phyloP scores from a whole-genome alignment of 1,140 invertebrate species.

The Pseudobourletiella spinata region DNA sequence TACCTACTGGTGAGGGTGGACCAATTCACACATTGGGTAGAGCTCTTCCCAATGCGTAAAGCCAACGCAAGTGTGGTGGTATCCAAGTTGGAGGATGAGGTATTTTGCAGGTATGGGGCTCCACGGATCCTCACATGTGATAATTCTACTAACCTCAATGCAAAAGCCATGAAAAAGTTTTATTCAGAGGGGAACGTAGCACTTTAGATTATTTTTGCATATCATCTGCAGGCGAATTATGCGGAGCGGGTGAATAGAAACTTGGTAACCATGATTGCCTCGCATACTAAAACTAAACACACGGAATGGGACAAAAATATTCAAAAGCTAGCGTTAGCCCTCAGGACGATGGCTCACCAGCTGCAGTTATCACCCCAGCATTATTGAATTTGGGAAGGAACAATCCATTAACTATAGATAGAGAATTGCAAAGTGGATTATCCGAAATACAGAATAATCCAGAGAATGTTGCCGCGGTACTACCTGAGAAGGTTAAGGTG shows the following conservation, averaged over 20 bases:
- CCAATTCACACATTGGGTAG: conserved; percentile 35
- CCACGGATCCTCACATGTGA: conserved; percentile 38
- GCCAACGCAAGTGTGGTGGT: conserved; percentile 4
- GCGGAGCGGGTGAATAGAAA: conserved; percentile 43
- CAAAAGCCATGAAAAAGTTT: conserved; percentile 7
- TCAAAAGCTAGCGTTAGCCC: conserved; percentile 41
- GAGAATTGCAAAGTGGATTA: too few species aligned
- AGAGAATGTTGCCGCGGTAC: too few species aligned
- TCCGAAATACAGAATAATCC: too few species aligned
- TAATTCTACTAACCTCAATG: conserved; percentile 28
- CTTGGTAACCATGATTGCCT: conserved; percentile 41
- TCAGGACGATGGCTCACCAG: too few species aligned
- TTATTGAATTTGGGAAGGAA: too few species aligned
- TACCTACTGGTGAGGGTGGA: conserved; percentile 32
- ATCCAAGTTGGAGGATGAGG: conserved; percentile 32
- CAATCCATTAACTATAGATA: too few species aligned
- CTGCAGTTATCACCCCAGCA: too few species aligned
- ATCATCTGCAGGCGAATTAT: conserved; percentile 42
- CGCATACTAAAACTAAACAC: conserved; percentile 39
- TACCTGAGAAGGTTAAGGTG: too few species aligned
- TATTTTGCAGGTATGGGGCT: conserved; percentile 36
- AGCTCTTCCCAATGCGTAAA: conserved; percentile 29
- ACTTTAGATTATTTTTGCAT: conserved; percentile 35
- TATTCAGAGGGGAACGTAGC: conserved; percentile 9
- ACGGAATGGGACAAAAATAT: conserved; percentile 39